A percentile compares a stretch with the other conserved stretches of the same genome.
Evolutionary conservation across 2,888 invertebrate genomes (phyloP).

Genomic region (Diadegma fenestrale): DNA sequence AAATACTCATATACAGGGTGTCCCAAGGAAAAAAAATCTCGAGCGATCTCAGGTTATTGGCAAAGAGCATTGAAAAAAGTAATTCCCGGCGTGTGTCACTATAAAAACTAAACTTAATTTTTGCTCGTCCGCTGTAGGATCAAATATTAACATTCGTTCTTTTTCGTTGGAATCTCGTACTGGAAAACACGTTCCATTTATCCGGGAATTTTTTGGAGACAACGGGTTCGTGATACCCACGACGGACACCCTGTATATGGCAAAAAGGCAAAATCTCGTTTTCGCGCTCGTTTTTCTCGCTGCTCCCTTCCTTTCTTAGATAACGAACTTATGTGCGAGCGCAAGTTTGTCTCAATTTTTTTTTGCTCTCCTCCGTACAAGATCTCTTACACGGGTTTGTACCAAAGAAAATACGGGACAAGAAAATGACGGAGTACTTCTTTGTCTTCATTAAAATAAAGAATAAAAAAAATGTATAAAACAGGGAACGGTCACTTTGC

Average conservation of each 20-base stretch:
- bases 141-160: neutral
- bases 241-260: conserved; percentile 14
- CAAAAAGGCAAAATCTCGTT: conserved; percentile 37
- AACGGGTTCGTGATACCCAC: neutral
- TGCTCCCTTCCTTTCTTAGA: conserved; percentile 47
- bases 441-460: conserved; percentile 48
- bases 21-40: neutral
- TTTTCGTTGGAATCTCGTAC: neutral
- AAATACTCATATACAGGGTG: neutral
- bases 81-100: neutral
- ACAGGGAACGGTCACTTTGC: conserved; percentile 54
- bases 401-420: conserved; percentile 19
- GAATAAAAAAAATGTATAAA: conserved; percentile 22
- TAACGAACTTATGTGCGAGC: conserved; percentile 59
- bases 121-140: neutral
- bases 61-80: too few relatives aligned
- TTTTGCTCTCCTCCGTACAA: neutral
- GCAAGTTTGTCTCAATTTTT: conserved; percentile 17
- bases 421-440: conserved; percentile 61
- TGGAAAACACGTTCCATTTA: neutral
- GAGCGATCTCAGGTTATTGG: too few relatives aligned
- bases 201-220: neutral
- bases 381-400: conserved; percentile 38
- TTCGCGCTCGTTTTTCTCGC: conserved; percentile 40
- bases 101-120: neutral